These are phyloP conservation scores for Zootoca vivipara DNA, from an alignment of 2,113 vertebrate species.

Conservation along the genomic window DNA sequence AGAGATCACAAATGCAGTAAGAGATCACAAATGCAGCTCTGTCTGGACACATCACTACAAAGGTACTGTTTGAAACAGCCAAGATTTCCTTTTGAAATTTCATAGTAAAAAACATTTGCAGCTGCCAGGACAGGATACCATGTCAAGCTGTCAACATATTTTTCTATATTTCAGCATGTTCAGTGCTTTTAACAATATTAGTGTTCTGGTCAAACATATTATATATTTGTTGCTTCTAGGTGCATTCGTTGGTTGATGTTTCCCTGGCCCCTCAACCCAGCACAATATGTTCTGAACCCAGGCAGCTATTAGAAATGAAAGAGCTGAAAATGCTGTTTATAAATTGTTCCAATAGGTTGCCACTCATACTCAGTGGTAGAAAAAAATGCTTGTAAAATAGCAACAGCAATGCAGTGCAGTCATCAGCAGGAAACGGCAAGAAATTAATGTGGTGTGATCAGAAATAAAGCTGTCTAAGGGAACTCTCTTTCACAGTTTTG, in stretches of 20 bases:
- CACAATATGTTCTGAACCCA: conserved; percentile 5
- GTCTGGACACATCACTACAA: not conserved
- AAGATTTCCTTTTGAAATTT: not conserved
- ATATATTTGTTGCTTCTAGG: conserved; percentile 11
- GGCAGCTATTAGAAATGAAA: too few species aligned
- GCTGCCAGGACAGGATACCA: not conserved
- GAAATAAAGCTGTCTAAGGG: not conserved
- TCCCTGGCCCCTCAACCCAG: not conserved
- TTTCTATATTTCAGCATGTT: not conserved
- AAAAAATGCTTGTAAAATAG: not conserved
- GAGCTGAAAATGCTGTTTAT: conserved; percentile 8
- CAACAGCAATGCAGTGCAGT: not conserved
- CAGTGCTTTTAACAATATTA: conserved; percentile 12
- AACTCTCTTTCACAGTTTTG: not conserved
- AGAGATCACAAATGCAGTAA: not conserved
- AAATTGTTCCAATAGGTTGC: not conserved
- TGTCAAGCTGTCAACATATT: conserved; percentile 13
- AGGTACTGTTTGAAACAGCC: not conserved
- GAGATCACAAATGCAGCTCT: not conserved
- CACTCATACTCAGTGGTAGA: not conserved
- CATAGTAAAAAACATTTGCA: not conserved
- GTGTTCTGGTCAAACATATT: not conserved
- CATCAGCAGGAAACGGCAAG: not conserved
- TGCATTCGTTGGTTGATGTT: conserved; percentile 21
- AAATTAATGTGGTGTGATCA: not conserved